Percentiles rank a stretch among this genome's conserved stretches.
These are phyloP conservation scores for Drymonia ruficornis DNA, from an alignment of 2,888 invertebrate genomes.

Conservation along the genomic window DNA sequence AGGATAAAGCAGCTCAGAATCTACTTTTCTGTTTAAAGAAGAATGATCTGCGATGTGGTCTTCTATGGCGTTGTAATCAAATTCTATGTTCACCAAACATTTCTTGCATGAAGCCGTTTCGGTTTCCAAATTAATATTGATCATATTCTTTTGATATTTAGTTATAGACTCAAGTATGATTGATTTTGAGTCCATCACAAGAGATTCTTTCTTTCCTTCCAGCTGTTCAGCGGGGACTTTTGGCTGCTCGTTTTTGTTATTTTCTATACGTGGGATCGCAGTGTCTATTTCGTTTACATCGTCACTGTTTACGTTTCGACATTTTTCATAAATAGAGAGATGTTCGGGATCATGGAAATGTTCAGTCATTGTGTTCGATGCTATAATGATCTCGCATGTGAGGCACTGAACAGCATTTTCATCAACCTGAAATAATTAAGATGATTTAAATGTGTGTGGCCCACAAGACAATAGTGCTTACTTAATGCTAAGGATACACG, in stretches of 20 bases:
- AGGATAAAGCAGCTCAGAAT: conserved; percentile 20
- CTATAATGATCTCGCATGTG: conserved; percentile 51
- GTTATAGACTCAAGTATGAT: conserved; percentile 32
- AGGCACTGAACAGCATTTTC: conserved; percentile 49
- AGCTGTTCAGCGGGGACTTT: neutral
- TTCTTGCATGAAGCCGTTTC: conserved; percentile 38
- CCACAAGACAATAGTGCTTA: too few species aligned
- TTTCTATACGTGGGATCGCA: neutral
- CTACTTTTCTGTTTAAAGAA: neutral
- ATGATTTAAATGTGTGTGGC: too few species aligned
- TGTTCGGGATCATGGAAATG: conserved; percentile 51
- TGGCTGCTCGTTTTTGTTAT: neutral
- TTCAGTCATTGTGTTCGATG: conserved; percentile 20
- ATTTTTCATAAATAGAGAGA: conserved; percentile 13
- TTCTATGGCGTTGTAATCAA: conserved; percentile 28
- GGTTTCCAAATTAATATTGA: conserved; percentile 41
- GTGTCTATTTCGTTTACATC: neutral
- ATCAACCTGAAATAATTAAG: conserved; percentile 46
- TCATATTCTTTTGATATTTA: conserved; percentile 32
- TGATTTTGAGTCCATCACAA: conserved; percentile 21
- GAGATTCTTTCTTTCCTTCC: neutral
- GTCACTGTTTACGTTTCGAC: neutral
- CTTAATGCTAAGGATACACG: too few species aligned
- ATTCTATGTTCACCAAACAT: conserved; percentile 28
- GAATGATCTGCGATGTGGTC: conserved; percentile 34